Percentiles rank a stretch among this genome's conserved stretches.
phyloP scores from a whole-genome alignment of 2,888 invertebrate species.

The Hanleya hanleyi region DNA sequence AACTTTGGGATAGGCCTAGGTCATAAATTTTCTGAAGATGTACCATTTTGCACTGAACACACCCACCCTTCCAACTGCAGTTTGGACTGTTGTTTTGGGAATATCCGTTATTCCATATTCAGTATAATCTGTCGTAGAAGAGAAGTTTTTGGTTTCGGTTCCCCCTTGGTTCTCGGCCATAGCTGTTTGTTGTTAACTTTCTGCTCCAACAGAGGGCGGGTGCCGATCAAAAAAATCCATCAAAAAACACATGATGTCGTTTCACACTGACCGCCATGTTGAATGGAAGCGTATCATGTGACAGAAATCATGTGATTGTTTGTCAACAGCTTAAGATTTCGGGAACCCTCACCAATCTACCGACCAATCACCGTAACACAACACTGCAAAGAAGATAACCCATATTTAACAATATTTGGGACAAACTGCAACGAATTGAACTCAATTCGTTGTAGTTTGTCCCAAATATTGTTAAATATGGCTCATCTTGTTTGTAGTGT shows the following conservation, averaged over 20 bases:
- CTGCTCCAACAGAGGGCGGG: too few species aligned
- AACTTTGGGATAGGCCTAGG: background rate
- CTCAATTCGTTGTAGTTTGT: too few species aligned
- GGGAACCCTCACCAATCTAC: too few species aligned
- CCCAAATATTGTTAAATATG: too few species aligned
- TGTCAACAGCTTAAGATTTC: too few species aligned
- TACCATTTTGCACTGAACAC: background rate
- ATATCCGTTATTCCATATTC: constrained; percentile 57
- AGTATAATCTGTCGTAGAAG: constrained; percentile 40
- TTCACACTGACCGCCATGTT: background rate
- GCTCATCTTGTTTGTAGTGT: too few species aligned
- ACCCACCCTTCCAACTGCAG: constrained; percentile 56
- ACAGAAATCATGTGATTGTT: constrained; percentile 1
- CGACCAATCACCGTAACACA: too few species aligned
- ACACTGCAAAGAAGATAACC: too few species aligned
- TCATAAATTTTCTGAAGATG: background rate
- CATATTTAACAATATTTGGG: too few species aligned
- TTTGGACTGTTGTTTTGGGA: constrained; percentile 52
- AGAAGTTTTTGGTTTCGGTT: background rate
- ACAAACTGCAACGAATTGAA: too few species aligned
- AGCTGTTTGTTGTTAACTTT: background rate
- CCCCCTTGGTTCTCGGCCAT: background rate
- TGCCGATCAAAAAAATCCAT: too few species aligned
- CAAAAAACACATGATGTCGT: too few species aligned
- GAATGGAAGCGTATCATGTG: background rate